A percentile compares a stretch with the other conserved stretches of the same genome.
Evolutionary conservation across 2,797 vertebrate genomes (phyloP).

Genomic region (Lemur catta): DNA sequence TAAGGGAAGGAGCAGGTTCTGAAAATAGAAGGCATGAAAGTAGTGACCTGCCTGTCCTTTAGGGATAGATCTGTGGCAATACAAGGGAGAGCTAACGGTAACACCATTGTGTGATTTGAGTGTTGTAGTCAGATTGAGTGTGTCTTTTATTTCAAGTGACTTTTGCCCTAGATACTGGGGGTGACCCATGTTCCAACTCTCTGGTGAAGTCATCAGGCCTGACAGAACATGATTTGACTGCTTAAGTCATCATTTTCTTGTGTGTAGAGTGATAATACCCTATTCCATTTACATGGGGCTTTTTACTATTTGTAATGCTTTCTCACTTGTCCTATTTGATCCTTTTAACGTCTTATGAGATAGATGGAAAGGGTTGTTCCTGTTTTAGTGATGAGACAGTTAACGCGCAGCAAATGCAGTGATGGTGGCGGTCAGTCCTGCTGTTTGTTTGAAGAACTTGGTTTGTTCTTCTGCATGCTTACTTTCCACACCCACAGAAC

Average conservation of each 20-base stretch:
- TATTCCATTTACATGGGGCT: neutral
- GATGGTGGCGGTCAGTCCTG: neutral
- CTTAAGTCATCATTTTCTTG: neutral
- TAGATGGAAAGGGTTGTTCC: neutral
- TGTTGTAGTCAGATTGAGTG: neutral
- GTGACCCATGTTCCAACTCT: neutral
- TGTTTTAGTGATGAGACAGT: neutral
- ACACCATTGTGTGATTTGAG: neutral
- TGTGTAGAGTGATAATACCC: neutral
- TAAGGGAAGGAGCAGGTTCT: neutral
- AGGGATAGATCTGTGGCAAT: neutral
- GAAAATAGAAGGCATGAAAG: neutral
- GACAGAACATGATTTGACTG: slow-evolving; percentile 5
- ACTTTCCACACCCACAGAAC: neutral
- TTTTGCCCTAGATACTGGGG: slow-evolving; percentile 8
- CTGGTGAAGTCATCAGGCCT: neutral
- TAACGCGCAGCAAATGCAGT: neutral
- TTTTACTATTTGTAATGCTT: neutral
- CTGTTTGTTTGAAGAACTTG: neutral
- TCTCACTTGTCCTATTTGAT: neutral
- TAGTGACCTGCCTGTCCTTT: neutral
- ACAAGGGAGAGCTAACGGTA: neutral
- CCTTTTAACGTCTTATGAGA: neutral
- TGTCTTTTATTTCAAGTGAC: slow-evolving; percentile 36
- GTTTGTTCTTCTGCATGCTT: neutral